Base-by-base conservation (phyloP, 2,888 invertebrate genomes). In the Oxytorus armatus region DNA sequence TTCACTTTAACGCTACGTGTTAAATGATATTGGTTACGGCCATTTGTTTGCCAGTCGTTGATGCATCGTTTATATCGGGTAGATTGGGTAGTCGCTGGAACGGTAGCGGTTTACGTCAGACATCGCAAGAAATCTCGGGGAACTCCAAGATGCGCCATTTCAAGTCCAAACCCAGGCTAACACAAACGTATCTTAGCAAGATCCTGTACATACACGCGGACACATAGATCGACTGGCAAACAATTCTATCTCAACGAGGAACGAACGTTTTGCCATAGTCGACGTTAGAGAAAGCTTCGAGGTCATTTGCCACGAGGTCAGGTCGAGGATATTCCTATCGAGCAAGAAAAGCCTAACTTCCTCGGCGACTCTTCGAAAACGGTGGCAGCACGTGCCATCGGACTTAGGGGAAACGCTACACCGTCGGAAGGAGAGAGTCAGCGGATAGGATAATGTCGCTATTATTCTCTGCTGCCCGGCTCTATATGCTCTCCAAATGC, bases 61-160 rank as follows among this genome's bases (percentile, higher is more conserved):
- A 29, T 11, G 21, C 55, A 33, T 29, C 16, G 65, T 49, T 7
- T 39, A 14, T 21, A 10, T 25, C 11, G 33, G 29, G 14, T 33
- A 16, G 5, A 8, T 14, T 16, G 14, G 33, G 5, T 21, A 42
- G 55, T 55, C 14, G 59, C 44, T 21, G 23, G 11, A 49, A 49
- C 5, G 23, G 23, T 44, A 33, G 51, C 57, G 59, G 16, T 29
- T 33, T 53, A 29, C 47, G 23, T 44, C 16, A 21, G 69, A 29
- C 23, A 39, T 42, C n/a, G 65, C 70, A 70, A 79, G 70, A 75
- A 79, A 44, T 66, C 33, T 53, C 59, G 18, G 29, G 36, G 18
- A 39, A 66, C 49, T 7, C 57, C 36, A 53, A 66, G 51, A 65
- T 51, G 16, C 36, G 10, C 33, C 55, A 16, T 49, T 49, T 18